Evolutionary conservation across 2,888 invertebrate genomes (phyloP), one percentile per base, ranked within the genome.

Genomic region (Phanerotoma sp.): DNA sequence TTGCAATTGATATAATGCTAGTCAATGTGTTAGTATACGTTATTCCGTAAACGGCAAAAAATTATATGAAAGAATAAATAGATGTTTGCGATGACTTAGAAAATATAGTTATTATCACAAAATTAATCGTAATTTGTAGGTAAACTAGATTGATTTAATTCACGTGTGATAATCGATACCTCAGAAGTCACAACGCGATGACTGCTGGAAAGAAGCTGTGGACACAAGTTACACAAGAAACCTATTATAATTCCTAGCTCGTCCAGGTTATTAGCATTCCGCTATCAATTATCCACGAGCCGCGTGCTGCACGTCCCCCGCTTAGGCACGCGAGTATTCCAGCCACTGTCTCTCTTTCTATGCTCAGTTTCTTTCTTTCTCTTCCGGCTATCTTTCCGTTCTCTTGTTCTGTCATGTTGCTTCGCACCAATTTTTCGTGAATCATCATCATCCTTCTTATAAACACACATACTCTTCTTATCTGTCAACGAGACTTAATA

Each of bases 231-330:
- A 32, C 32, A 58, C 64, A 70, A 73, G 67, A 72, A 71, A 66
- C 66, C 62, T 67, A 74, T 74, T 73, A 72, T 69, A 67, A 74
- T 74, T 71, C 72, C 64, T 61, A 67, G 70, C 71, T 69, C 70
- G 73, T 73, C 61, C 69, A 63, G 66, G 68, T 73, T 71, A 74
- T 74, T 74, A 74, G 74, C 73, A 74, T 74, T 73, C 69, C 66
- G 70, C 71, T 73, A 74, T 74, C 70, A 74, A 74, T 74, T 74
- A 74, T 74, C 66, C 68, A 58, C 61, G 58, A 62, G 63, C 60
- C 63, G 65, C 63, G 65, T 64, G 63, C 62, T 64, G 60, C 61
- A 59, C 54, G 61, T 54, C 55, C 55, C 55, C 55, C 59, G 61
- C 56, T 54, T 16, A 41, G 48, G 54, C 54, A 54, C 54, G 57